These are phyloP conservation scores for Zaprionus ghesquierei DNA, from an alignment of 1,140 invertebrate species.

Conservation along the genomic window DNA sequence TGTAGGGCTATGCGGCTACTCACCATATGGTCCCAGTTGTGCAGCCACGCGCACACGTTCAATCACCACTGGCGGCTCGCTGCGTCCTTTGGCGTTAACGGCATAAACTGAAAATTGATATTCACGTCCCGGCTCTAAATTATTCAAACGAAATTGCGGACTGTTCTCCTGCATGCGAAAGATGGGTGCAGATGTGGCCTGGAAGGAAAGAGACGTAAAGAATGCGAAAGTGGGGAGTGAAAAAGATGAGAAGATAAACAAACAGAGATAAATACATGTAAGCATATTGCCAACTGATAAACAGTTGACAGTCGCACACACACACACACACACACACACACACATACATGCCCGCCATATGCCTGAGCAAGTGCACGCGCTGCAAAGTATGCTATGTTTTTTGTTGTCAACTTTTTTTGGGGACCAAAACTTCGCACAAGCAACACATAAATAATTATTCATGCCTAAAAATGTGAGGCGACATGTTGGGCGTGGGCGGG, in stretches of 20 bases:
- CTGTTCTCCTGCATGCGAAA: slow-evolving; percentile 85
- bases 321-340: neutral
- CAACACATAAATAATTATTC: slow-evolving; percentile 77
- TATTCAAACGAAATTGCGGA: slow-evolving; percentile 87
- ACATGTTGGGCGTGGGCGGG: fast-evolving
- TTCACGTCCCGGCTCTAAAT: slow-evolving; percentile 86
- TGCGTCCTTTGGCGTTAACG: slow-evolving; percentile 88
- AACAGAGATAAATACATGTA: slow-evolving; percentile 14
- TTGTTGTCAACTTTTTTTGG: slow-evolving; percentile 66
- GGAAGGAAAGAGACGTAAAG: slow-evolving; percentile 36
- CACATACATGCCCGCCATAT: slow-evolving; percentile 38
- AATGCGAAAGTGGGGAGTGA: neutral
- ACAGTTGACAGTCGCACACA: slow-evolving; percentile 25
- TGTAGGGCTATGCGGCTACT: slow-evolving; percentile 31
- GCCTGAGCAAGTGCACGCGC: slow-evolving; percentile 28
- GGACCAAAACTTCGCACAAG: slow-evolving; percentile 16
- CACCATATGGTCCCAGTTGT: slow-evolving; percentile 82
- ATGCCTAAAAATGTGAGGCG: slow-evolving; percentile 58
- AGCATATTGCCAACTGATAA: slow-evolving; percentile 18
- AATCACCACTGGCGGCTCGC: slow-evolving; percentile 86
- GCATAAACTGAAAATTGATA: slow-evolving; percentile 88
- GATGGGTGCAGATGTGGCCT: slow-evolving; percentile 84
- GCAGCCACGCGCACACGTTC: slow-evolving; percentile 84
- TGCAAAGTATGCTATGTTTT: slow-evolving; percentile 54
- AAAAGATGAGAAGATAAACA: slow-evolving; percentile 11